These are phyloP conservation scores for Heliconius hewitsoni DNA, from an alignment of 1,140 invertebrate species.

Conservation along the genomic window DNA sequence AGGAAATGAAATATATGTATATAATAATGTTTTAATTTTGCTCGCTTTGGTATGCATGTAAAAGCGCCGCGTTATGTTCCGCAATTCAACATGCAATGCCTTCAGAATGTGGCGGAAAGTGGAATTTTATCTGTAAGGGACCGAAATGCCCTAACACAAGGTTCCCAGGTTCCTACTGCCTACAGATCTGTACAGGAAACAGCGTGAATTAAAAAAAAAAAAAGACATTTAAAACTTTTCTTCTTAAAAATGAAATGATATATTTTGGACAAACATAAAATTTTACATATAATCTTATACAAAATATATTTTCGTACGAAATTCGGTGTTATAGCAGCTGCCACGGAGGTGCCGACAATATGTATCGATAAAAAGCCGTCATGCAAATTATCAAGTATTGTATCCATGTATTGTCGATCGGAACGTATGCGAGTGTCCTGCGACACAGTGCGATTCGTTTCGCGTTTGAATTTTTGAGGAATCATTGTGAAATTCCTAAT, in stretches of 20 bases:
- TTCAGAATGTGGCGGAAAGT: no score
- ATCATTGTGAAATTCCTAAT: slow-evolving; percentile 54
- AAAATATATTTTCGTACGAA: background rate
- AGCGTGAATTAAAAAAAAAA: no score
- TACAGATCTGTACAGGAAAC: no score
- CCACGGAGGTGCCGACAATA: slow-evolving; percentile 58
- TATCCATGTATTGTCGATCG: slow-evolving; percentile 61
- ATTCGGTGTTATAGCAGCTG: slow-evolving; percentile 53
- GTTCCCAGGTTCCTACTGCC: no score
- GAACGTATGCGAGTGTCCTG: slow-evolving; percentile 65
- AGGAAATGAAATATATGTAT: no score
- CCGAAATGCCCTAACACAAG: no score
- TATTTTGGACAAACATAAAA: background rate
- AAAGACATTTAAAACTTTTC: no score
- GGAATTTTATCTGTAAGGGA: no score
- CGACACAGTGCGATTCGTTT: slow-evolving; percentile 63
- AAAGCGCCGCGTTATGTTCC: no score
- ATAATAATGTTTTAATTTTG: no score
- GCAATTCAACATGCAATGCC: no score
- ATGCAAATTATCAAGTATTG: slow-evolving; percentile 79
- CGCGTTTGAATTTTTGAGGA: slow-evolving; percentile 67
- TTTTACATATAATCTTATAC: background rate
- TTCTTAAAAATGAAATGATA: background rate
- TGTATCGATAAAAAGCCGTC: slow-evolving; percentile 75
- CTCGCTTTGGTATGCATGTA: no score